Evolutionary conservation across 2,797 vertebrate species (phyloP).

Genomic region (Percopsis omiscomaycus): DNA sequence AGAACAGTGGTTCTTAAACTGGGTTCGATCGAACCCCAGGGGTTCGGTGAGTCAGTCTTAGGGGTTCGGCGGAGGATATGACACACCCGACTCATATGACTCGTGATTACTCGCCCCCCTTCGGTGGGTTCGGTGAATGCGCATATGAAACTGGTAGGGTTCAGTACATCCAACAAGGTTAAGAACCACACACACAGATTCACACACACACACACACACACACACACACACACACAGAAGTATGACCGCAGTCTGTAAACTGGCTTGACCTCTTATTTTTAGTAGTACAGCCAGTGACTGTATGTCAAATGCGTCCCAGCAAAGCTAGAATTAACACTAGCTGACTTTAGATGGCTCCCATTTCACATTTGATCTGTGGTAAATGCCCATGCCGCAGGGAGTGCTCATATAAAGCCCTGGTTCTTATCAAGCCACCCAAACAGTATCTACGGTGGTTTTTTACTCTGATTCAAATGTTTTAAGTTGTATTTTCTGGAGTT

Average conservation of each 20-base stretch:
- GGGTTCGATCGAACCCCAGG: too few relatives aligned
- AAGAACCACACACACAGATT: slow-evolving; percentile 14
- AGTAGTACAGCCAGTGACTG: slow-evolving; percentile 37
- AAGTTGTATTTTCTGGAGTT: slow-evolving; percentile 21
- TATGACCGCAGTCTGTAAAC: slow-evolving; percentile 47
- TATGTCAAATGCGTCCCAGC: slow-evolving; percentile 38
- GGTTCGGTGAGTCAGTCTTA: too few relatives aligned
- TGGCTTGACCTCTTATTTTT: slow-evolving; percentile 38
- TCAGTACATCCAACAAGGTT: too few relatives aligned
- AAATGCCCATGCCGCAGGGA: slow-evolving; percentile 39
- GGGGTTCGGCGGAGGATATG: too few relatives aligned
- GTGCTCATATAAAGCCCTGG: slow-evolving; percentile 29
- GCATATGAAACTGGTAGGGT: too few relatives aligned
- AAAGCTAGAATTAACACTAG: slow-evolving; percentile 47
- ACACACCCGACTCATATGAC: too few relatives aligned
- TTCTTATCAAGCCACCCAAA: slow-evolving; percentile 44
- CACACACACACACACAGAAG: not conserved
- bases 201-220: slow-evolving; percentile 9
- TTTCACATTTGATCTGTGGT: slow-evolving; percentile 37
- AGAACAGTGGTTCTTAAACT: too few relatives aligned
- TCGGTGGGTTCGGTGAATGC: too few relatives aligned
- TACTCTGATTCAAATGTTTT: slow-evolving; percentile 14
- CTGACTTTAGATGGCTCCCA: slow-evolving; percentile 16
- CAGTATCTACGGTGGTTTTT: slow-evolving; percentile 1
- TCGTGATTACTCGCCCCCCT: too few relatives aligned